phyloP scores from a whole-genome alignment of 2,113 vertebrate species.

The Formicarius rufipectus region DNA sequence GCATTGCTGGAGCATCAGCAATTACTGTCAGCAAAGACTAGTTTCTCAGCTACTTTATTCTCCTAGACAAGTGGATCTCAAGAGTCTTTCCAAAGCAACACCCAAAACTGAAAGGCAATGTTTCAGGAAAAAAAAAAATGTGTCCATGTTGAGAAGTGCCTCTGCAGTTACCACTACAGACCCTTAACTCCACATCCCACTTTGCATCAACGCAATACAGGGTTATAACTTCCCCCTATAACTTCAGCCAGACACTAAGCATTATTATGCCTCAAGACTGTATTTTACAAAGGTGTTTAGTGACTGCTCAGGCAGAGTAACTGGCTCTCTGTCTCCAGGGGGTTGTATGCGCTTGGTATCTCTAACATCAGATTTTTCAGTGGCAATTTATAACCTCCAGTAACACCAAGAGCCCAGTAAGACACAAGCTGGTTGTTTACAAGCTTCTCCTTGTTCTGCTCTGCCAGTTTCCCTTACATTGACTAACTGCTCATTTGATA shows the following conservation, averaged over 20 bases:
- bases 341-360: accelerated
- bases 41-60: neutral
- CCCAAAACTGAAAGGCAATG: neutral
- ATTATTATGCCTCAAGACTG: neutral
- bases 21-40: neutral
- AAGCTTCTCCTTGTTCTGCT: neutral
- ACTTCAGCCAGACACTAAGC: neutral
- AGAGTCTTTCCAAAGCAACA: neutral
- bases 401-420: neutral
- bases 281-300: neutral
- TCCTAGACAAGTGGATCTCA: neutral
- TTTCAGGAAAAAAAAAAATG: neutral
- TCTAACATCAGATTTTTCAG: neutral
- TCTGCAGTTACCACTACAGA: neutral
- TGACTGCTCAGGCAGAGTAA: neutral
- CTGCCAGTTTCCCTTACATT: neutral
- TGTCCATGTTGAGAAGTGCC: neutral
- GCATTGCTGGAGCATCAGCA: neutral
- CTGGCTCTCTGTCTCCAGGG: neutral
- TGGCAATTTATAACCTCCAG: neutral
- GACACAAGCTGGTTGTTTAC: neutral
- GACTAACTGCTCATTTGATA: neutral
- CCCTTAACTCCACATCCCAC: neutral
- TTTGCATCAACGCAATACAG: neutral
- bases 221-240: neutral